These are phyloP conservation scores for Erebia palarica DNA, from an alignment of 2,888 invertebrate species.

Conservation along the genomic window DNA sequence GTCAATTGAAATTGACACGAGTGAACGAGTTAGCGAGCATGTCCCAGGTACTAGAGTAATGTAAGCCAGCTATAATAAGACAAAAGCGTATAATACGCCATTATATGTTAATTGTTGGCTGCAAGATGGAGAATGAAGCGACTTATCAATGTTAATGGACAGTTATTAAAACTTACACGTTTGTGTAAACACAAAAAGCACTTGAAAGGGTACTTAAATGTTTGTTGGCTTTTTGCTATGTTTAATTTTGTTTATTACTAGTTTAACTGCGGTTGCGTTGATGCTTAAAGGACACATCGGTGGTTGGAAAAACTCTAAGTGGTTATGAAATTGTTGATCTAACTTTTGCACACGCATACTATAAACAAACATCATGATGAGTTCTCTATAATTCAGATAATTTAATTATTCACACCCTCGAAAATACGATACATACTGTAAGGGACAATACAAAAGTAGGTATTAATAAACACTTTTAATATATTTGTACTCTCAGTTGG, in stretches of 20 bases:
- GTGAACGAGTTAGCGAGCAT: background rate
- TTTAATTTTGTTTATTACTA: slow-evolving; percentile 33
- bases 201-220: slow-evolving; percentile 35
- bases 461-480: too few relatives aligned
- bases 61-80: slow-evolving; percentile 3
- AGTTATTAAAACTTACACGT: slow-evolving; percentile 32
- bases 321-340: background rate
- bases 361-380: too few relatives aligned
- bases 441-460: too few relatives aligned
- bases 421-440: too few relatives aligned
- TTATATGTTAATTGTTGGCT: slow-evolving; percentile 36
- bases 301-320: background rate
- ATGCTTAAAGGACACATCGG: slow-evolving; percentile 12
- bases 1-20: too few relatives aligned
- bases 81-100: slow-evolving; percentile 27
- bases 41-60: background rate
- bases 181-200: slow-evolving; percentile 27
- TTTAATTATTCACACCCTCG: too few relatives aligned
- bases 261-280: slow-evolving; percentile 20
- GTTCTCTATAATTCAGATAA: too few relatives aligned
- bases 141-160: slow-evolving; percentile 39
- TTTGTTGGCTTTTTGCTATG: slow-evolving; percentile 26
- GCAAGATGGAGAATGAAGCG: slow-evolving; percentile 39
- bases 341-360: background rate
- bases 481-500: too few relatives aligned